Conservation (phyloP, 1,140 invertebrate genomes). For the Drosophila jambulina region DNA sequence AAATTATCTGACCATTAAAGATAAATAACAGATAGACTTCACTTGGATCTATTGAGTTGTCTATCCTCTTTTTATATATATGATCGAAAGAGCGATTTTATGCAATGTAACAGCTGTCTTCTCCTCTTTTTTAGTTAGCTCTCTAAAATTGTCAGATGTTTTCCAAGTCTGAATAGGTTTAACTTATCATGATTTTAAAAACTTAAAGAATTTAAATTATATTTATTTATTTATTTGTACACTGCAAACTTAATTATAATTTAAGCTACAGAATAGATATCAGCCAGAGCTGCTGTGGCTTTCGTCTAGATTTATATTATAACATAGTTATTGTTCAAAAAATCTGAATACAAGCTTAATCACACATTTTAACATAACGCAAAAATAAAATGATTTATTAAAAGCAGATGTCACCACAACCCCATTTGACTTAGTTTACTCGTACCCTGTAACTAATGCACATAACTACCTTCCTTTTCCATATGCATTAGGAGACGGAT, state of each 20-base stretch:
- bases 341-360: too few relatives aligned
- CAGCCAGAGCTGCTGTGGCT: too few relatives aligned
- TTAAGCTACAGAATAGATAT: too few relatives aligned
- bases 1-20: not conserved
- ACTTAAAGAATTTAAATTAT: not conserved
- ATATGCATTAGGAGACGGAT: constrained; percentile 56
- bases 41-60: not conserved
- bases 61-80: not conserved
- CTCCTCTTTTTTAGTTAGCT: not conserved
- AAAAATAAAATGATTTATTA: not conserved
- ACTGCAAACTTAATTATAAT: too few relatives aligned
- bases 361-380: too few relatives aligned
- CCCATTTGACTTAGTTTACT: not conserved
- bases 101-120: not conserved
- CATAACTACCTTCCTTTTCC: constrained; percentile 62
- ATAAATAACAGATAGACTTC: not conserved
- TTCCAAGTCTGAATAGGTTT: not conserved
- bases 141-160: not conserved
- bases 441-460: constrained; percentile 36
- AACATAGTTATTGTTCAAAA: not conserved
- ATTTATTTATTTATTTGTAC: too few relatives aligned
- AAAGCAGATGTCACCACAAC: not conserved
- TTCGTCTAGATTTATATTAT: too few relatives aligned
- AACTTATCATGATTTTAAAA: not conserved
- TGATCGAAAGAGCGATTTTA: not conserved